A percentile compares a stretch with the other conserved stretches of the same genome.
Conservation (phyloP, 2,797 vertebrate genomes). For the Peromyscus eremicus region DNA sequence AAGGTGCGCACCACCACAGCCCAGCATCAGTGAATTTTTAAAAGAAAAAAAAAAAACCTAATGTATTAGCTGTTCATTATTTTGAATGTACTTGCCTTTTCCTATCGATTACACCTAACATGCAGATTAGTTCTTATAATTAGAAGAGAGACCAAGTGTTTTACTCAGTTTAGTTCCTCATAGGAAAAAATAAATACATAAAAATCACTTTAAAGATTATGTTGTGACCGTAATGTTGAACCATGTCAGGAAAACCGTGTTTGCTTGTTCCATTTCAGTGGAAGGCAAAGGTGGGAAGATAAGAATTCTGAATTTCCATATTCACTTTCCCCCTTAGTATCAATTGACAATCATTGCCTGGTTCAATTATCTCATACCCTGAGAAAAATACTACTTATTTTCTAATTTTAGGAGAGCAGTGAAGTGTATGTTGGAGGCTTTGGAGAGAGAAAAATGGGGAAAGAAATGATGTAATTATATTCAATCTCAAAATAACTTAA, state of each 20-base stretch:
- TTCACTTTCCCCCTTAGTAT: not conserved
- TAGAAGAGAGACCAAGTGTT: not conserved
- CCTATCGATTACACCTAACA: not conserved
- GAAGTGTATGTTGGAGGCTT: rapidly evolving
- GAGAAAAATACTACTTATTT: not conserved
- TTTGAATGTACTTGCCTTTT: not conserved
- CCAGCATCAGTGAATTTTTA: not conserved
- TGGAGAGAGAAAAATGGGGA: not conserved
- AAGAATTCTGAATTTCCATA: not conserved
- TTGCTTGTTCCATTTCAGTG: not conserved
- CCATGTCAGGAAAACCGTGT: not conserved
- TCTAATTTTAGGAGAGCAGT: not conserved
- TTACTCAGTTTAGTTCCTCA: not conserved
- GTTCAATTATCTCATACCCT: not conserved
- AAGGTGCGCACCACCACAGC: no score
- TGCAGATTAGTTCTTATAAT: not conserved
- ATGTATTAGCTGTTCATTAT: not conserved
- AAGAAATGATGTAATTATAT: not conserved
- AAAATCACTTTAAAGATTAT: not conserved
- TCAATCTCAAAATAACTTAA: not conserved
- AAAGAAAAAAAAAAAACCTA: not conserved
- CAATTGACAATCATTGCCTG: not conserved
- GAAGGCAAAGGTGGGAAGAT: not conserved
- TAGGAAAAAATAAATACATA: not conserved
- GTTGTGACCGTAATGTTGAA: not conserved